Percentiles rank a stretch among this genome's conserved stretches.
These are phyloP conservation scores for Trypoxylus dichotomus DNA, from an alignment of 1,140 invertebrate species.

Conservation along the genomic window DNA sequence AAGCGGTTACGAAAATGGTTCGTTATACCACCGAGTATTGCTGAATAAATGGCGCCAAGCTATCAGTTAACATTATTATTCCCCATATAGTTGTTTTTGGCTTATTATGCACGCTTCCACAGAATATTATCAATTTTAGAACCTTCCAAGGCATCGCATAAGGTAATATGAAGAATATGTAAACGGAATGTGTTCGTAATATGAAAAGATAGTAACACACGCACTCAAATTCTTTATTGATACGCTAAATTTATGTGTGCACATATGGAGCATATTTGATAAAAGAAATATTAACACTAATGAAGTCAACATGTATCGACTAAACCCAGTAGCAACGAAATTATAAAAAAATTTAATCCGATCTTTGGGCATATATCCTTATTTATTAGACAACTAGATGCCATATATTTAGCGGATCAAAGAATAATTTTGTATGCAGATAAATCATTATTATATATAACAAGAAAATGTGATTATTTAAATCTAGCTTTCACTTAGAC, in stretches of 20 bases:
- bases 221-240: neutral
- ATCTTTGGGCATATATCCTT: too few relatives aligned
- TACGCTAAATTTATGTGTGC: neutral
- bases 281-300: neutral
- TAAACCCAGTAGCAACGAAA: too few relatives aligned
- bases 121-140: neutral
- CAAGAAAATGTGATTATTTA: too few relatives aligned
- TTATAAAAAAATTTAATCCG: too few relatives aligned
- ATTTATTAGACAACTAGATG: too few relatives aligned
- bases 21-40: neutral
- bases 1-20: neutral
- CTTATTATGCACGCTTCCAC: neutral
- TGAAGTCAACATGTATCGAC: too few relatives aligned
- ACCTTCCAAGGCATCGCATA: neutral
- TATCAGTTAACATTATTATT: neutral
- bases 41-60: neutral
- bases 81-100: neutral
- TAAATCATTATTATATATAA: too few relatives aligned
- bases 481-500: too few relatives aligned
- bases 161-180: neutral
- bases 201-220: neutral
- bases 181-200: neutral
- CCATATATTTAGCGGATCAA: too few relatives aligned
- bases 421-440: too few relatives aligned
- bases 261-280: neutral